Evolutionary conservation across 2,113 vertebrate species (phyloP).

Genomic region (Chionomys nivalis): DNA sequence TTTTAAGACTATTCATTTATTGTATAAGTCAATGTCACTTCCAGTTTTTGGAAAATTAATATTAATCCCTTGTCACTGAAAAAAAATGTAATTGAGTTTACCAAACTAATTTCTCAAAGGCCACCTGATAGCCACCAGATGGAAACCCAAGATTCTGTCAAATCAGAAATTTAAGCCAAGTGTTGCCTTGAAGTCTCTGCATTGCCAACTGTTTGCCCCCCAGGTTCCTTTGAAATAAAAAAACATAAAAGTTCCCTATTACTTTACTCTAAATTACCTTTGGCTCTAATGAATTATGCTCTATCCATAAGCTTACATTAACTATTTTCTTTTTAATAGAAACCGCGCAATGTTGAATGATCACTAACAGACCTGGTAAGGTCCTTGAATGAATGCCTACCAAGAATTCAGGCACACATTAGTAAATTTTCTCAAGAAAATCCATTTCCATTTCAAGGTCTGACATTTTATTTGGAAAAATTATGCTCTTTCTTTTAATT

Average conservation of each 20-base stretch:
- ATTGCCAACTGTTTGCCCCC: not conserved
- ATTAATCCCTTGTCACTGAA: slow-evolving; percentile 67
- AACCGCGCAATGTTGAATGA: slow-evolving; percentile 55
- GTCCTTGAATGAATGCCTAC: slow-evolving; percentile 58
- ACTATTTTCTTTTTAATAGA: slow-evolving; percentile 60
- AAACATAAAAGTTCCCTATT: slow-evolving; percentile 14
- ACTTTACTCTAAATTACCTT: slow-evolving; percentile 41
- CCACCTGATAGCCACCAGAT: slow-evolving; percentile 63
- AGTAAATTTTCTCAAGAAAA: slow-evolving; percentile 79
- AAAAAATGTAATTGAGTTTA: slow-evolving; percentile 64
- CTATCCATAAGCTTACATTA: slow-evolving; percentile 23
- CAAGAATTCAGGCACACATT: slow-evolving; percentile 44
- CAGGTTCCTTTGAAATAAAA: not conserved
- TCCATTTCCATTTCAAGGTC: slow-evolving; percentile 74
- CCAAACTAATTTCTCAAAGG: slow-evolving; percentile 68
- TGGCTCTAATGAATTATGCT: slow-evolving; percentile 45
- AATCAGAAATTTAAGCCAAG: slow-evolving; percentile 28
- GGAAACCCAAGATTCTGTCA: slow-evolving; percentile 41
- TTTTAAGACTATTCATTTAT: slow-evolving; percentile 63
- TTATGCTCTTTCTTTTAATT: slow-evolving; percentile 82
- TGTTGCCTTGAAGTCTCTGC: not conserved
- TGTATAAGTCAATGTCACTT: slow-evolving; percentile 58
- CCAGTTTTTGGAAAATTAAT: slow-evolving; percentile 51
- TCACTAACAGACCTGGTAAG: slow-evolving; percentile 51
- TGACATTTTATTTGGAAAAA: slow-evolving; percentile 79